Base-by-base conservation (phyloP, 2,113 vertebrate species). In the Actenoides lindsayi region DNA sequence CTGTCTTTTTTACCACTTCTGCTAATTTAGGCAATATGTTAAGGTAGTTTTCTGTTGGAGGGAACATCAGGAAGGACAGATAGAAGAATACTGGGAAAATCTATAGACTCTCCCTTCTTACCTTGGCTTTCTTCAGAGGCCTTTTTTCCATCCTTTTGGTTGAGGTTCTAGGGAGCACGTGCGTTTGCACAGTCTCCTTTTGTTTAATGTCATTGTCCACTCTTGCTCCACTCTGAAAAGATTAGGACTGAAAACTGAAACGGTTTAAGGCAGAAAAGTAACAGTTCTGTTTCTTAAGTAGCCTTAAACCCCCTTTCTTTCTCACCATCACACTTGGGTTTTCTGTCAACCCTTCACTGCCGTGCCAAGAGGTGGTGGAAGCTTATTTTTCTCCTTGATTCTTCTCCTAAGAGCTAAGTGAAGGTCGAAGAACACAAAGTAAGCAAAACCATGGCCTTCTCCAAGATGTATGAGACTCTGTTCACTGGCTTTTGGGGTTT, bases 21-120 rank as follows among this genome's bases (percentile, higher is more conserved):
- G 96, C 97, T 96, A 96, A 97, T 97, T 96, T 96, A 97, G 96
- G 95, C 97, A 97, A 96, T 97, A 96, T 96, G 96, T 97, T 97
- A 97, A 97, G 96, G 96, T 97, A 97, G 91, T 87, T 95, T 97
- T 95, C 95, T 88, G 60, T 97, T 92, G 93, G 93, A 96, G 73
- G 31, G 93, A 96, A 96, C 96, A 97, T 96, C 95, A 97, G 95
- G 95, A 96, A 96, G 87, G 94, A 97, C 93, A 96, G 83, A 93
- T 57, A 96, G 69, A 92, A 87, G 89, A 84, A 76, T 85, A 93
- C 27, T 21, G 80, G 78, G 69, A 89, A 95, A 96, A 94, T 89
- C 65, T 79, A 50, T 79, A 50, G 41, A 67, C 63, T 87, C 23
- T 74, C 35, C 50, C 51, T 75, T 79, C 57, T 80, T 83, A 60